phyloP scores from a whole-genome alignment of 2,797 vertebrate species.

The Pseudomugil gertrudae region DNA sequence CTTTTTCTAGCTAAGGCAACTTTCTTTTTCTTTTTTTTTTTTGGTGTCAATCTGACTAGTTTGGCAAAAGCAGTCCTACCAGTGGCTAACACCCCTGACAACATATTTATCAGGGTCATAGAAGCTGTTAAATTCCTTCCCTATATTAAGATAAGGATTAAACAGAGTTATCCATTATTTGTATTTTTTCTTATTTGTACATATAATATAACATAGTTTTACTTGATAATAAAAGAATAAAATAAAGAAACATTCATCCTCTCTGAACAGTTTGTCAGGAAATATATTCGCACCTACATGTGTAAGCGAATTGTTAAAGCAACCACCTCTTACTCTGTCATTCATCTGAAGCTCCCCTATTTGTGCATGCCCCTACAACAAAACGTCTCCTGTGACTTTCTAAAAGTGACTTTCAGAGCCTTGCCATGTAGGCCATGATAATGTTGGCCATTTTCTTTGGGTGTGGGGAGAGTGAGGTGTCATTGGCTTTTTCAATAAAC shows the following conservation, averaged over 20 bases:
- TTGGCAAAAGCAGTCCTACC: too few species aligned
- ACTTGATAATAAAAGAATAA: too few species aligned
- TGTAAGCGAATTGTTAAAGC: conserved; percentile 51
- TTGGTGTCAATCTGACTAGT: too few species aligned
- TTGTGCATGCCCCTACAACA: conserved; percentile 52
- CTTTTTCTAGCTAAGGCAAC: too few species aligned
- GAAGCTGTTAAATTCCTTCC: too few species aligned
- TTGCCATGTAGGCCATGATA: conserved; percentile 80
- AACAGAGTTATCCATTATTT: too few species aligned
- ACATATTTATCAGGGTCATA: too few species aligned
- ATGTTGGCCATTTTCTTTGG: conserved; percentile 78
- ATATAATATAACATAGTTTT: conserved; percentile 4
- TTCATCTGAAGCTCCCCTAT: conserved; percentile 57
- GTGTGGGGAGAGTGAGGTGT: conserved; percentile 52
- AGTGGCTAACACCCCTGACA: too few species aligned
- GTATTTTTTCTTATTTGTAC: too few species aligned
- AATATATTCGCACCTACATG: conserved; percentile 38
- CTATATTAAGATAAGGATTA: too few species aligned
- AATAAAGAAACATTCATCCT: not conserved
- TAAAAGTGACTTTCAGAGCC: conserved; percentile 80
- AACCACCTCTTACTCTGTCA: conserved; percentile 50
- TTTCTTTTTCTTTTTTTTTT: too few species aligned
- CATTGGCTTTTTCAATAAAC: conserved; percentile 84
- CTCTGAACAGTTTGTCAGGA: conserved; percentile 23
- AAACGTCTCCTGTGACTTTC: conserved; percentile 70